Evolutionary conservation across 2,888 invertebrate species (phyloP).

Genomic region (Leptinotarsa juncta): DNA sequence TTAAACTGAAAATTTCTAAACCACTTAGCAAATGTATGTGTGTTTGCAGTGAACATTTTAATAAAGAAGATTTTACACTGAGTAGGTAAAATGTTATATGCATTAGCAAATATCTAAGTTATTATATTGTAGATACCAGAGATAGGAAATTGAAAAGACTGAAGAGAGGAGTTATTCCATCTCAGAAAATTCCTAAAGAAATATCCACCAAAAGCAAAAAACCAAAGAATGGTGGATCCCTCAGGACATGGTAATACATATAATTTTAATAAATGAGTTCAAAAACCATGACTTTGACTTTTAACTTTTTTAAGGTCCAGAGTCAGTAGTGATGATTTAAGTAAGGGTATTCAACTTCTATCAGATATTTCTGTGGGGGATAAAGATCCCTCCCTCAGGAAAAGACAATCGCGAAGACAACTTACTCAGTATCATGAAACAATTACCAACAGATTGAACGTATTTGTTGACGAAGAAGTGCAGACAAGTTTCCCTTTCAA

Average conservation of each 20-base stretch:
- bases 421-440: not conserved
- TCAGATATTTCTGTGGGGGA: too few species aligned
- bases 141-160: not conserved
- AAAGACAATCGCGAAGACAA: too few species aligned
- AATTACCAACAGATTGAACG: not conserved
- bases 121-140: constrained; percentile 5
- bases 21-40: not conserved
- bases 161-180: not conserved
- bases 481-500: not conserved
- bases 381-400: too few species aligned
- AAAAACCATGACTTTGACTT: too few species aligned
- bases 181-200: not conserved
- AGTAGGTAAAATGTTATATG: not conserved
- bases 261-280: too few species aligned
- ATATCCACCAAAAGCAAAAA: not conserved
- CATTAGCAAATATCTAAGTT: not conserved
- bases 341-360: too few species aligned
- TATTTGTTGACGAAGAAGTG: not conserved
- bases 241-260: too few species aligned
- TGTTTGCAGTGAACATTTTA: constrained; percentile 9
- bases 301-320: too few species aligned
- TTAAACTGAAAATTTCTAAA: not conserved
- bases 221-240: too few species aligned
- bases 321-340: too few species aligned
- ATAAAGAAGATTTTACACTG: not conserved